Base-by-base conservation (phyloP, 2,113 vertebrate species). In the Struthidea cinerea region DNA sequence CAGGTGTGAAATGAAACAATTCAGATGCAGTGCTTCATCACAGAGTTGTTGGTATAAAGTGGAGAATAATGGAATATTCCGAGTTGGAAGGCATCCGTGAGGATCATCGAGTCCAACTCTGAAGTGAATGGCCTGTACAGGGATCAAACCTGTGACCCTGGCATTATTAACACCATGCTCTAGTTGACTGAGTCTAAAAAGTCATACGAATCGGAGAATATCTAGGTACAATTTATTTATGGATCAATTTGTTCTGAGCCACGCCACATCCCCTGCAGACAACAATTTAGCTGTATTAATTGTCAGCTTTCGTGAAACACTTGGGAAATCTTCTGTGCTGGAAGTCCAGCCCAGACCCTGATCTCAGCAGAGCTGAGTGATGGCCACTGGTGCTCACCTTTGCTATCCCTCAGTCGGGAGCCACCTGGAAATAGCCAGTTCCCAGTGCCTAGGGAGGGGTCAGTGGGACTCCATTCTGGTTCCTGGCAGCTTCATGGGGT, bases 1-100 rank as follows among this genome's bases (percentile, higher is more conserved):
- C 84, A 64, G 65, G 77, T 82, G n/a, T 89, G 91, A 95, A 96
- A 96, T 92, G 19, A 87, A 95, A 69, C 41, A 52, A 75, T 84
- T 87, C 69, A 47, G 52, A 60, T 16, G 60, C 24, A 74, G n/a
- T 39, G 33, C 32, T 89, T 78, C 63, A 91, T 94, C 84, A 78
- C 47, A 23, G 68, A 56, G 42, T 20, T 56, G 13, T 19, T 63
- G n/a, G 17, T 47, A 49, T 59, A 59, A 85, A 59, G 35, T 23
- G 9, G 33, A 86, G 53, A 60, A 50, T 27, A 33, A 44, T 14
- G 44, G 46, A 53, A 20, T 23, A 78, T 61, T 69, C 55, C n/a
- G 28, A 10, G 55, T 7, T 39, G 55, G 84, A 69, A 69, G 47
- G 55, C 55, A 33, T 18, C 26, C 37, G 9, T 15, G 2, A 27